Base-by-base conservation (phyloP, 2,113 vertebrate genomes). In the Barbus barbus region DNA sequence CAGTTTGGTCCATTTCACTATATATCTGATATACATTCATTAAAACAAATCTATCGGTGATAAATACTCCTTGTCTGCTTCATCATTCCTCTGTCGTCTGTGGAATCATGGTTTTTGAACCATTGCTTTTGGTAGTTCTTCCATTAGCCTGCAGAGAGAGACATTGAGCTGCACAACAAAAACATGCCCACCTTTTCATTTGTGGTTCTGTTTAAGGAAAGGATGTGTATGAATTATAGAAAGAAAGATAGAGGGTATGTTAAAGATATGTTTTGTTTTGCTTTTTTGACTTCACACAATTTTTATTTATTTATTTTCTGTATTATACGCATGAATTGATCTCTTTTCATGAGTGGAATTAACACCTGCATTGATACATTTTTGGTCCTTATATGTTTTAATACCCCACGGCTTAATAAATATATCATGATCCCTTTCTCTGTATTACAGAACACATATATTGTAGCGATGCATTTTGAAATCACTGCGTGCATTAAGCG, bases 21-120 rank as follows among this genome's bases (percentile, higher is more conserved):
- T 92, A 92, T 87, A 91, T 91, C 89, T 89, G 33, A 82, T 94
- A 91, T 93, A 93, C 90, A 93, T 93, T 91, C 91, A 94, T 93
- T 82, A 86, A 89, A 92, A 87, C 51, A 22, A 61, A 51, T 65
- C 67, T 69, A 53, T 84, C 44, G 14, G 20, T 87, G 72, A 88
- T 41, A 79, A 86, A 36, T 26, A 36, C 84, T 41, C 65, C 24
- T 20, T 18, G 51, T 85, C 60, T 67, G 28, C 20, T 16, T 24
- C 28, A 77, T 51, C 0, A 46, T 20, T 28, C 16, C 60, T 5
- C 60, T 28, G 4, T 3, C 7, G 26, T 3, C 14, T 14, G 13
- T 11, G 58, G 41, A 11, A 60, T 60, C 58, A 26, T 12, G n/a
- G 24, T 5, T 60, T 24, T 11, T 24, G n/a, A 24, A 0, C 9